These are phyloP conservation scores for Adelosebastes latens DNA, from an alignment of 2,797 vertebrate species.

Conservation along the genomic window DNA sequence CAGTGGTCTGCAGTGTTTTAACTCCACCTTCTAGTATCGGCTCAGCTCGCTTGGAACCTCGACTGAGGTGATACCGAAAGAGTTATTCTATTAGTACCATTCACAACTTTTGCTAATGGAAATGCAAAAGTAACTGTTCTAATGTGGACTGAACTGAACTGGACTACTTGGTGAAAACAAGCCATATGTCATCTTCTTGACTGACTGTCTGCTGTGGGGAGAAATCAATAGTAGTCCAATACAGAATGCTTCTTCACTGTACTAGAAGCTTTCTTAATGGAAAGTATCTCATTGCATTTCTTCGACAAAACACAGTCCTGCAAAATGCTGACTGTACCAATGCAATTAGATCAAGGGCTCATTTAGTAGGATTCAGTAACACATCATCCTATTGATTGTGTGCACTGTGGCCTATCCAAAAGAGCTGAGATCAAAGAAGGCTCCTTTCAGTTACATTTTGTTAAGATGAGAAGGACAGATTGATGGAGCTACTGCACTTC, in stretches of 20 bases:
- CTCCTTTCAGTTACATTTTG: background rate
- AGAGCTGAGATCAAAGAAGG: constrained; percentile 23
- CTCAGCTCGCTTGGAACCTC: too few species aligned
- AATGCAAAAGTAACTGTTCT: too few species aligned
- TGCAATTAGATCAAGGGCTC: constrained; percentile 7
- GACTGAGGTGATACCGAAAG: too few species aligned
- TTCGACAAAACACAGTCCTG: background rate
- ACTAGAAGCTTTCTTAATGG: constrained; percentile 1
- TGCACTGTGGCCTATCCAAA: constrained; percentile 14
- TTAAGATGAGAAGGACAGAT: background rate
- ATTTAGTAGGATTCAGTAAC: constrained; percentile 3
- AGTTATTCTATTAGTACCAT: too few species aligned
- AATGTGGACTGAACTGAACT: too few species aligned
- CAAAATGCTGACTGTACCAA: background rate
- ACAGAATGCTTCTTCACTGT: background rate
- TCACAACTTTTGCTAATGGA: too few species aligned
- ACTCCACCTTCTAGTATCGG: too few species aligned
- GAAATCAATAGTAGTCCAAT: constrained; percentile 2
- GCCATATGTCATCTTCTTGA: background rate
- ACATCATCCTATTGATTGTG: constrained; percentile 34
- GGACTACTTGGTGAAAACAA: too few species aligned
- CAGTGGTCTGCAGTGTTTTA: too few species aligned
- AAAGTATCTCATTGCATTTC: constrained; percentile 5
- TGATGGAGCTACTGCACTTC: background rate
- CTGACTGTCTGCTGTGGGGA: background rate